Conservation (phyloP, 1,140 invertebrate genomes). For the Sogatella furcifera region DNA sequence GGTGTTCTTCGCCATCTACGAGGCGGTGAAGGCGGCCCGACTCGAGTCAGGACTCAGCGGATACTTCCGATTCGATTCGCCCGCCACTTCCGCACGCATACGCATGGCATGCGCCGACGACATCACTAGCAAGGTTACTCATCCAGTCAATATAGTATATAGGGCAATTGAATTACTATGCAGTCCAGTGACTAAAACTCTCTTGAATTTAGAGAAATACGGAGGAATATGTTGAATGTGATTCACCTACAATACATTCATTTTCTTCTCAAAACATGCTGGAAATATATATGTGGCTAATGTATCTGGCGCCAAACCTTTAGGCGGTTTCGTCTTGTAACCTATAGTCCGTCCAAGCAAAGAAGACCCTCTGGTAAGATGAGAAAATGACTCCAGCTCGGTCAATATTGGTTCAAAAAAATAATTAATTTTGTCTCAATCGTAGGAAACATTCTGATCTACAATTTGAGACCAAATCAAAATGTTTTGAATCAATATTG, state of each 20-base stretch:
- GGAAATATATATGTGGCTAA: neutral
- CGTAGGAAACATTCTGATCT: too few relatives aligned
- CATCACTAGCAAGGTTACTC: constrained; percentile 44
- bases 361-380: too few relatives aligned
- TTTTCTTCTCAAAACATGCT: too few relatives aligned
- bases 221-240: too few relatives aligned
- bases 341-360: too few relatives aligned
- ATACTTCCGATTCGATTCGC: constrained; percentile 67
- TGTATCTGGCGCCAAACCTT: neutral
- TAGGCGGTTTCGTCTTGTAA: neutral
- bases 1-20: constrained; percentile 76
- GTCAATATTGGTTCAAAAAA: too few relatives aligned
- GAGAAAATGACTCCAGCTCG: too few relatives aligned
- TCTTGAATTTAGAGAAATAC: neutral
- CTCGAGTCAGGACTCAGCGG: constrained; percentile 47
- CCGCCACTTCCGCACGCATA: constrained; percentile 79
- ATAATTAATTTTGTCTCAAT: too few relatives aligned
- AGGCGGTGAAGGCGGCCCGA: constrained; percentile 73
- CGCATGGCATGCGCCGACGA: constrained; percentile 81
- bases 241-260: neutral
- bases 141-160: too few relatives aligned
- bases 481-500: too few relatives aligned
- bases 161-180: too few relatives aligned
- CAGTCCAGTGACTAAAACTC: neutral
- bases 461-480: too few relatives aligned